A percentile compares a stretch with the other conserved stretches of the same genome.
These are phyloP conservation scores for Stictocephala bisonia DNA, from an alignment of 2,888 invertebrate genomes.

Conservation along the genomic window DNA sequence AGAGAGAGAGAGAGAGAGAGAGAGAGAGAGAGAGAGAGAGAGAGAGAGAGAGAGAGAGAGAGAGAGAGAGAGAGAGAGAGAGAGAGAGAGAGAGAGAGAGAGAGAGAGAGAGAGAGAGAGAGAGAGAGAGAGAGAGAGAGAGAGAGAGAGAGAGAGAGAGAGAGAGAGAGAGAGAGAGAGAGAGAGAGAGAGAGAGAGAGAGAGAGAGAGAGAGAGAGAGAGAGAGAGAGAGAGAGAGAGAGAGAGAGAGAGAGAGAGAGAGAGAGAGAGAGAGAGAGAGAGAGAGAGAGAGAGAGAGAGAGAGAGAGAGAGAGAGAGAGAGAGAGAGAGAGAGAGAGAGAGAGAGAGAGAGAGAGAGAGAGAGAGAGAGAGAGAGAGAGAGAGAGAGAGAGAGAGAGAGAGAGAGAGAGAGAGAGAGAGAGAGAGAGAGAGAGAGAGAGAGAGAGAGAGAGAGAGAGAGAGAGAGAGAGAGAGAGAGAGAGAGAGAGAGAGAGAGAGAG, in stretches of 20 bases:
- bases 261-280: not conserved
- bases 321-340: not conserved
- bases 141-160: not conserved
- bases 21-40: not conserved
- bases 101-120: not conserved
- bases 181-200: not conserved
- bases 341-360: not conserved
- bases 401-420: not conserved
- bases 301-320: not conserved
- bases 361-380: not conserved
- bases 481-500: constrained; percentile 10
- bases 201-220: not conserved
- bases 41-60: not conserved
- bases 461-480: not conserved
- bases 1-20: not conserved
- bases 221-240: not conserved
- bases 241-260: not conserved
- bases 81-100: not conserved
- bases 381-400: not conserved
- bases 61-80: not conserved
- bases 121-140: not conserved
- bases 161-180: not conserved
- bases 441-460: not conserved
- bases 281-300: not conserved
- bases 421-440: not conserved